A percentile compares a stretch with the other conserved stretches of the same genome.
These are phyloP conservation scores for Drosophila mimica DNA, from an alignment of 2,888 invertebrate genomes.

Conservation along the genomic window DNA sequence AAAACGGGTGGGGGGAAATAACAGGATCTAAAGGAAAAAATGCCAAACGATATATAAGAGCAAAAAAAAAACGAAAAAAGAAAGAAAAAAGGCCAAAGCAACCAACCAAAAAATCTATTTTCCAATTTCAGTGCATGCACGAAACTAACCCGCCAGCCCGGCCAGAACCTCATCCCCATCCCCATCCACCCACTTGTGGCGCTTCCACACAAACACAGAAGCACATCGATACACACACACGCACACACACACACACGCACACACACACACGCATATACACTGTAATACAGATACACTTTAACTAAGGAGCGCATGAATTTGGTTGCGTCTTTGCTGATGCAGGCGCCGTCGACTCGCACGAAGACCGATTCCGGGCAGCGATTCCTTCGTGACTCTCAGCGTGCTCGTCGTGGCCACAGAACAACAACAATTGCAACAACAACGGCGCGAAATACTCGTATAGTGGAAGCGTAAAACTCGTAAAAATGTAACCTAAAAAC, in stretches of 20 bases:
- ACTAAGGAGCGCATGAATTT: slow-evolving; percentile 71
- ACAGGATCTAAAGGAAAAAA: slow-evolving; percentile 14
- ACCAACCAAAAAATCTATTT: slow-evolving; percentile 81
- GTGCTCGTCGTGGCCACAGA: slow-evolving; percentile 47
- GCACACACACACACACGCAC: slow-evolving; percentile 22
- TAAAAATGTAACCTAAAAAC: slow-evolving; percentile 83
- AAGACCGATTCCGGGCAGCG: slow-evolving; percentile 51
- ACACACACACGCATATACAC: slow-evolving; percentile 6
- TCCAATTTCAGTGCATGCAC: slow-evolving; percentile 79
- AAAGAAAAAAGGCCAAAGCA: slow-evolving; percentile 63
- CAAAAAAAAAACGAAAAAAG: slow-evolving; percentile 21
- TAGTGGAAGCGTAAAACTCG: slow-evolving; percentile 71
- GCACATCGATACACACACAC: slow-evolving; percentile 42
- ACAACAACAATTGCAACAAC: slow-evolving; percentile 43
- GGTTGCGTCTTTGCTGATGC: slow-evolving; percentile 63
- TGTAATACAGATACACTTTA: slow-evolving; percentile 40
- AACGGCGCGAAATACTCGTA: slow-evolving; percentile 59
- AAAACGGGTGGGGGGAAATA: not conserved
- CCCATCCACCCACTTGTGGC: slow-evolving; percentile 78
- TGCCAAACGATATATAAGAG: slow-evolving; percentile 36
- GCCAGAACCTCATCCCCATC: slow-evolving; percentile 35
- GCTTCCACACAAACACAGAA: slow-evolving; percentile 61
- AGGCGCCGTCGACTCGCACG: slow-evolving; percentile 46
- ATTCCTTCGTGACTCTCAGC: slow-evolving; percentile 66
- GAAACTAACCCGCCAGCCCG: slow-evolving; percentile 54